Base-by-base conservation (phyloP, 2,888 invertebrate genomes). In the Agonopterix arenella region DNA sequence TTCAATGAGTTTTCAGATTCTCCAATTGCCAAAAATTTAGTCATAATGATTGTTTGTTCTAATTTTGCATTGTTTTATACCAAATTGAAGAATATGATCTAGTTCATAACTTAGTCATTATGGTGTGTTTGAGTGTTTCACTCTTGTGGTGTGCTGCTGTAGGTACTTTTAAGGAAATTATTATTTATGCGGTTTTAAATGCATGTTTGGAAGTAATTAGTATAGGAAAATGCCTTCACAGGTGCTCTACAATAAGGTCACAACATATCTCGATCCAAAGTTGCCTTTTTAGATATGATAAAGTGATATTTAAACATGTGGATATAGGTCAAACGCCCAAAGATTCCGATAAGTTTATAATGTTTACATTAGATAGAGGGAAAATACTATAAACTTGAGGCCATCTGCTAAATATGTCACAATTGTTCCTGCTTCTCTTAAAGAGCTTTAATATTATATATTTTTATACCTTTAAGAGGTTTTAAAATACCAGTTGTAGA, bases 11-110 rank as follows among this genome's bases (percentile, higher is more conserved):
- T 71, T 72, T 82, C 79, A 66, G 76, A 84, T 84, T 88, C 89
- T 89, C 88, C 84, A 72, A 75, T 89, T 89, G 89, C 89, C 89
- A 89, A 89, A 89, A 84, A 81, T 68, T 78, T 88, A 88, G 86
- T 80, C 80, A 67, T 83, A 80, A 66, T 71, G 69, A 74, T 76
- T 79, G 68, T 79, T 80, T 73, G 72, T 75, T 72, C 62, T 70
- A 74, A 64, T 70, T 28, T 72, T 76, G 61, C 70, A 70, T 76
- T 73, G 67, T 68, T 84, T 84, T 83, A 78, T 82, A 81, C 82
- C 82, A 84, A 84, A 82, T 71, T 69, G 61, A 72, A 68, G 71
- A 70, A 73, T 76, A 73, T 80, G 75, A 79, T 85, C 86, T 89
- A 86, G 88, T 88, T 88, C 71, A 80, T 88, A 86, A 76, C 72